Evolutionary conservation across 2,113 vertebrate species (phyloP).

Genomic region (Ictalurus furcatus): DNA sequence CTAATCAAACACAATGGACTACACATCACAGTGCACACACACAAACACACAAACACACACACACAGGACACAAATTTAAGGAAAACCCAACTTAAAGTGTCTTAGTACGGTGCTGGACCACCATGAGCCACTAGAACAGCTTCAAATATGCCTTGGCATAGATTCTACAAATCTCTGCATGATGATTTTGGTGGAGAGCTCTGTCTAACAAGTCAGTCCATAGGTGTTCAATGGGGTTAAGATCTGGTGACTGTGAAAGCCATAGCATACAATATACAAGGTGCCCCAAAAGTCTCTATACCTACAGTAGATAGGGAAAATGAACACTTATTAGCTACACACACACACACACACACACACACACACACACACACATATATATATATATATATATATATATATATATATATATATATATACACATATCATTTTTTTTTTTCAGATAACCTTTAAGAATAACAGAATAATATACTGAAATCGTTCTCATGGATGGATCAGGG

Average conservation of each 20-base stretch:
- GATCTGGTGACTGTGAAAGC: neutral
- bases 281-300: too few relatives aligned
- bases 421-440: too few relatives aligned
- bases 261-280: neutral
- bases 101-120: neutral
- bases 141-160: neutral
- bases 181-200: neutral
- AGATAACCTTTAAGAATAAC: too few relatives aligned
- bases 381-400: too few relatives aligned
- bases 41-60: conserved; percentile 12
- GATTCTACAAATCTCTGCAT: neutral
- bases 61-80: too few relatives aligned
- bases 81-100: neutral
- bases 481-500: too few relatives aligned
- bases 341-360: too few relatives aligned
- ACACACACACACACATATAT: too few relatives aligned
- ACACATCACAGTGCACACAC: conserved; percentile 34
- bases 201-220: neutral
- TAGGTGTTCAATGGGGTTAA: neutral
- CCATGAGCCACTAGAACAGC: neutral
- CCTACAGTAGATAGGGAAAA: too few relatives aligned
- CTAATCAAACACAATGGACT: conserved; percentile 59
- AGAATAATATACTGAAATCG: too few relatives aligned
- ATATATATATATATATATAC: too few relatives aligned
- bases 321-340: too few relatives aligned